Evolutionary conservation across 2,797 vertebrate genomes (phyloP), one percentile per base, ranked within the genome.

Genomic region (Lateolabrax maculatus): DNA sequence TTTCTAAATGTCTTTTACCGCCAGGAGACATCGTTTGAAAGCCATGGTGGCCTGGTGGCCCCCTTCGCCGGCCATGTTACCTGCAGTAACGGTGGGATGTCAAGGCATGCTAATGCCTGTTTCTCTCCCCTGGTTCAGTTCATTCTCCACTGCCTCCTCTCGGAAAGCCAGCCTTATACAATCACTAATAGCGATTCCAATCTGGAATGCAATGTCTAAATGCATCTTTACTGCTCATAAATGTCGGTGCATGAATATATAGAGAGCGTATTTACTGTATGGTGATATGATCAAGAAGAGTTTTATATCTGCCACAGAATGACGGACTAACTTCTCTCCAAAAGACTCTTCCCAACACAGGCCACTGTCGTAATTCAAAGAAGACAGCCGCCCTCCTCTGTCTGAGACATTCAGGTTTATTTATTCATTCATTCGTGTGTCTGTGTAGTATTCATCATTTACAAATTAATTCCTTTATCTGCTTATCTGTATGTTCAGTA

Each of bases 1-100:
- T 84, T 79, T 70, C 2, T 10, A 91, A 90, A 89, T 86, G 84
- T 81, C 75, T 66, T 36, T 62, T 31, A 79, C 71, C 1, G 73
- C 83, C 75, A 51, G 83, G 39, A 80, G 82, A 84, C 67, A 69
- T 62, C 51, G 25, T 74, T 37, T 67, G 36, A 65, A 80, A 84
- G 64, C 67, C 36, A 13, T 2, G 46, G 61, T 58, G 75, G 70
- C 79, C 82, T 10, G 1, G 19, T 60, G 68, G 77, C 80, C 34
- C 48, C 37, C 31, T 34, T 61, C 13, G 8, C 64, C 48, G 49
- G 64, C 29, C 74, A 19, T 25, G 41, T 58, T 44, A 71, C 65
- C 77, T 61, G 62, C 68, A 74, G 72, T 51, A 63, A 87, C 43
- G 37, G 27, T 39, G 51, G 70, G 10, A 70, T 16, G 16, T 74